These are phyloP conservation scores for Panthera leo DNA, from an alignment of 2,113 vertebrate species.

Conservation along the genomic window DNA sequence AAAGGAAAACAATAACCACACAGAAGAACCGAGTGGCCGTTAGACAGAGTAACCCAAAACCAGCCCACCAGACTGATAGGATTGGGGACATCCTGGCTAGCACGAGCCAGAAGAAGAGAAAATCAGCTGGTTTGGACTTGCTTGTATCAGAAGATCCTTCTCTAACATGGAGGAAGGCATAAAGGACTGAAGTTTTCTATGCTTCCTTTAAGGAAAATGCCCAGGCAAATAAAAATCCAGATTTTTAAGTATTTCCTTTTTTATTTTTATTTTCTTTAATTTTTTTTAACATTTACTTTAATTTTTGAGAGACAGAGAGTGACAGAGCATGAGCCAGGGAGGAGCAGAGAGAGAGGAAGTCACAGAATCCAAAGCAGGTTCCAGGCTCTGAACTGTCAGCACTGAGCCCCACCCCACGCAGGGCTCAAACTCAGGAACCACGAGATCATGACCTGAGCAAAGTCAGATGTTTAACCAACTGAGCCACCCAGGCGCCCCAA, in stretches of 20 bases:
- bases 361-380: too few relatives aligned
- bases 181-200: not conserved
- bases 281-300: too few relatives aligned
- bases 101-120: not conserved
- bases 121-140: not conserved
- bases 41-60: not conserved
- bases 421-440: too few relatives aligned
- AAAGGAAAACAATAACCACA: not conserved
- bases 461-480: too few relatives aligned
- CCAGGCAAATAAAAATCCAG: not conserved
- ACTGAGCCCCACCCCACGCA: too few relatives aligned
- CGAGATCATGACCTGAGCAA: too few relatives aligned
- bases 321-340: too few relatives aligned
- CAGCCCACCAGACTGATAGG: not conserved
- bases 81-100: not conserved
- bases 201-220: not conserved
- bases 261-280: not conserved
- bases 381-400: too few relatives aligned
- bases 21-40: not conserved
- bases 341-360: too few relatives aligned
- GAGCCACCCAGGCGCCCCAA: not conserved
- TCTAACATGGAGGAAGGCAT: not conserved
- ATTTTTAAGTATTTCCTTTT: slow-evolving; percentile 30
- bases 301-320: too few relatives aligned
- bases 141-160: not conserved